These are phyloP conservation scores for Vultur gryphus DNA, from an alignment of 2,797 vertebrate species.

Conservation along the genomic window DNA sequence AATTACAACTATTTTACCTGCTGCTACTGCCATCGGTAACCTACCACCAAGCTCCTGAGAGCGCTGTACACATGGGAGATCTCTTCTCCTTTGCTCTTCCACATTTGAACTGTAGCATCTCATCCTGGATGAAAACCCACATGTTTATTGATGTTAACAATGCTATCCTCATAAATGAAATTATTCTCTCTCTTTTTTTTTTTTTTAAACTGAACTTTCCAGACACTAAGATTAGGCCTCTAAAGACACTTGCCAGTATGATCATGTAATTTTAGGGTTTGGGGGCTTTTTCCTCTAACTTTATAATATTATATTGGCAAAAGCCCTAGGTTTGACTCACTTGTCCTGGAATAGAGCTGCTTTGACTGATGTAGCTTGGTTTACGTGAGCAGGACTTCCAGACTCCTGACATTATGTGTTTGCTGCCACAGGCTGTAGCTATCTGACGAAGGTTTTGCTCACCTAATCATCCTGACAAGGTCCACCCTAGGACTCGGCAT, in stretches of 20 bases:
- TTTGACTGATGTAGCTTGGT: background rate
- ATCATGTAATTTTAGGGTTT: background rate
- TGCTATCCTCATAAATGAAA: background rate
- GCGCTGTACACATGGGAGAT: accelerated
- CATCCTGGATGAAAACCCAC: background rate
- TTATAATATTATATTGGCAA: background rate
- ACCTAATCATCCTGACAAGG: background rate
- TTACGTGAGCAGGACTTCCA: background rate
- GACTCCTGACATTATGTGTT: background rate
- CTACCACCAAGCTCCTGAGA: background rate
- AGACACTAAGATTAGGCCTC: background rate
- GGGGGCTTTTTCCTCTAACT: background rate
- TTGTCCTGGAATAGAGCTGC: background rate
- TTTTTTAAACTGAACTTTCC: background rate
- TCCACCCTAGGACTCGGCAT: background rate
- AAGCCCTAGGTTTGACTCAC: background rate
- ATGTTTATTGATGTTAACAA: background rate
- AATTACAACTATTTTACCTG: background rate
- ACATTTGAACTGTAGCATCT: background rate
- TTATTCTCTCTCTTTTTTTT: background rate
- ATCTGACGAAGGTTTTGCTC: background rate
- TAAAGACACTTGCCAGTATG: background rate
- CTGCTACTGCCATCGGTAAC: background rate
- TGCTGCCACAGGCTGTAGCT: background rate
- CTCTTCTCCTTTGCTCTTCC: background rate